phyloP scores from a whole-genome alignment of 1,140 invertebrate genomes.

The Diplogasteroides magnus region DNA sequence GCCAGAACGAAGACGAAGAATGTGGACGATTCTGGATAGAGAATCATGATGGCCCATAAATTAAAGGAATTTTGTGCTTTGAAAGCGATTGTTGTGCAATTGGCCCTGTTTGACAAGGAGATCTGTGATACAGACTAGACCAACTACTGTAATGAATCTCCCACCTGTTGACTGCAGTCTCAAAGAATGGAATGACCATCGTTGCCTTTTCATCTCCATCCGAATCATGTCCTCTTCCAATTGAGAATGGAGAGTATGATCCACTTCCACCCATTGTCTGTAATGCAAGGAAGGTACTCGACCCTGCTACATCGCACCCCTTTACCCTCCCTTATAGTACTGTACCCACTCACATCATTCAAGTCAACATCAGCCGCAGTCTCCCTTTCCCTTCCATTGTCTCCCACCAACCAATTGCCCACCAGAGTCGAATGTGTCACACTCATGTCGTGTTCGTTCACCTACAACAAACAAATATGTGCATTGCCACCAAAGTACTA shows the following conservation, averaged over 20 bases:
- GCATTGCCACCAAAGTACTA: not conserved
- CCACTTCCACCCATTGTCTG: not conserved
- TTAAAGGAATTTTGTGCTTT: not conserved
- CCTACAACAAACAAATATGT: not conserved
- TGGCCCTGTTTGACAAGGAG: no score
- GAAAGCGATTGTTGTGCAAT: no score
- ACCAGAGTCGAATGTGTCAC: not conserved
- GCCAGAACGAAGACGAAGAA: not conserved
- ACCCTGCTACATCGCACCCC: no score
- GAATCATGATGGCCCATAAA: not conserved
- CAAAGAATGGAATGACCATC: not conserved
- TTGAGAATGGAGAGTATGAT: not conserved
- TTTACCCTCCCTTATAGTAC: no score
- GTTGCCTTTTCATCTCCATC: not conserved
- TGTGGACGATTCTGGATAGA: not conserved
- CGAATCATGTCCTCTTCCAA: not conserved
- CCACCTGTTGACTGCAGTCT: not conserved
- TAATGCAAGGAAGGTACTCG: no score
- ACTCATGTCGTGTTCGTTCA: not conserved
- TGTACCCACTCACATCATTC: not conserved
- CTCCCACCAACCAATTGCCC: not conserved
- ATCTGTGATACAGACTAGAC: no score
- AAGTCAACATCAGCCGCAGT: not conserved
- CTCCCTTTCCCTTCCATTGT: not conserved
- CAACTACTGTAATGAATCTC: no score